Conservation (phyloP, 2,888 invertebrate genomes). For the Mellilla xanthometata region DNA sequence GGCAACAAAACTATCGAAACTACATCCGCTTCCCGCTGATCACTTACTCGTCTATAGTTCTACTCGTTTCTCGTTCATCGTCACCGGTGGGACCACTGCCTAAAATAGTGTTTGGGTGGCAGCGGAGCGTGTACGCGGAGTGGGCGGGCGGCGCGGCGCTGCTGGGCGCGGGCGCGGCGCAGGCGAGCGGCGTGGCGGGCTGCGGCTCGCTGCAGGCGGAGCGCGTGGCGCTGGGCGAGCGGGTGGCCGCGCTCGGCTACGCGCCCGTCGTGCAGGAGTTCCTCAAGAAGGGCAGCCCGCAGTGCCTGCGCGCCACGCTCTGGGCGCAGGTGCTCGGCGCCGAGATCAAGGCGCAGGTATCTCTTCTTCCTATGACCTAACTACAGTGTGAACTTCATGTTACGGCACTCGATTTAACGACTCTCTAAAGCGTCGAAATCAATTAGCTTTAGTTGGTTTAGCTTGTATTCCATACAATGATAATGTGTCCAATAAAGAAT, state of each 20-base stretch:
- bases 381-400: background rate
- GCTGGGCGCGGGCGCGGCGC: conserved; percentile 86
- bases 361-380: background rate
- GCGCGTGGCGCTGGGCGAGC: conserved; percentile 88
- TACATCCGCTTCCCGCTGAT: no score
- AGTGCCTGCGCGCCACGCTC: conserved; percentile 88
- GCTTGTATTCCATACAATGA: no score
- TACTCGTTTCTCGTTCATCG: no score
- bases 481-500: no score
- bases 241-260: conserved; percentile 89
- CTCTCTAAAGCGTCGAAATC: no score
- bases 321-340: conserved; percentile 95
- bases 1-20: no score
- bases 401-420: no score
- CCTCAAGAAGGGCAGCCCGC: conserved; percentile 92
- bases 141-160: conserved; percentile 90
- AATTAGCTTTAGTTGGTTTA: no score
- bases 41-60: no score
- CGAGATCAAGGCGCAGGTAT: conserved; percentile 86
- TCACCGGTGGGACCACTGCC: no score
- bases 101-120: conserved; percentile 9
- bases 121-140: conserved; percentile 88
- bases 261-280: conserved; percentile 95
- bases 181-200: conserved; percentile 78
- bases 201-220: conserved; percentile 86